These are phyloP conservation scores for Crotalus helleri DNA, from an alignment of 2,113 vertebrate genomes.

Conservation along the genomic window DNA sequence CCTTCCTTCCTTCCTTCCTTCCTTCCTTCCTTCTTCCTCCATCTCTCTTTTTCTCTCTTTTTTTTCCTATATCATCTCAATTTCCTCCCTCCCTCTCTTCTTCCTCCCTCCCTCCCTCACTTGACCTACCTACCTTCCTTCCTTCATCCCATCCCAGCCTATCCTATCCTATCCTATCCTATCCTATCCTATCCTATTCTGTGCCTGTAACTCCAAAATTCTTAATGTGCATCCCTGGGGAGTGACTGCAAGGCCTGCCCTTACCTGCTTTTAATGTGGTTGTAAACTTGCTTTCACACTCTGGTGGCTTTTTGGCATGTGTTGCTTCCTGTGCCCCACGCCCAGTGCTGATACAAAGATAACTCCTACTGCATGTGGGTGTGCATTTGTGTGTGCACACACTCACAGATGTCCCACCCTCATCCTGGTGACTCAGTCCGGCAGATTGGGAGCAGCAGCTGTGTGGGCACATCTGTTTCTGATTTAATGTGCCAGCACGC, in stretches of 20 bases:
- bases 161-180: no score
- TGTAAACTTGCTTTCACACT: constrained; percentile 63
- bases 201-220: not conserved
- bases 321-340: constrained; percentile 70
- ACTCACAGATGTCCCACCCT: constrained; percentile 47
- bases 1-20: no score
- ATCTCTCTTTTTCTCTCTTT: not conserved
- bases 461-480: constrained; percentile 67
- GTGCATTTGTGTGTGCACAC: not conserved
- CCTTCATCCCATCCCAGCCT: no score
- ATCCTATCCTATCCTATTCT: not conserved
- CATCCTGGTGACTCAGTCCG: constrained; percentile 65
- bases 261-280: constrained; percentile 64
- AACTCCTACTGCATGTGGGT: constrained; percentile 36
- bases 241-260: constrained; percentile 56
- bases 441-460: constrained; percentile 44
- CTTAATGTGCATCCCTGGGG: constrained; percentile 30
- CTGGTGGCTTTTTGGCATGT: constrained; percentile 56
- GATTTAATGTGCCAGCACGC: constrained; percentile 57
- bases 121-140: no score
- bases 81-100: not conserved
- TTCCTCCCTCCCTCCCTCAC: no score
- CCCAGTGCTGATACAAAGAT: constrained; percentile 70
- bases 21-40: not conserved
- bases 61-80: no score